Conservation (phyloP, 2,797 vertebrate genomes). For the Esox masquinongy region DNA sequence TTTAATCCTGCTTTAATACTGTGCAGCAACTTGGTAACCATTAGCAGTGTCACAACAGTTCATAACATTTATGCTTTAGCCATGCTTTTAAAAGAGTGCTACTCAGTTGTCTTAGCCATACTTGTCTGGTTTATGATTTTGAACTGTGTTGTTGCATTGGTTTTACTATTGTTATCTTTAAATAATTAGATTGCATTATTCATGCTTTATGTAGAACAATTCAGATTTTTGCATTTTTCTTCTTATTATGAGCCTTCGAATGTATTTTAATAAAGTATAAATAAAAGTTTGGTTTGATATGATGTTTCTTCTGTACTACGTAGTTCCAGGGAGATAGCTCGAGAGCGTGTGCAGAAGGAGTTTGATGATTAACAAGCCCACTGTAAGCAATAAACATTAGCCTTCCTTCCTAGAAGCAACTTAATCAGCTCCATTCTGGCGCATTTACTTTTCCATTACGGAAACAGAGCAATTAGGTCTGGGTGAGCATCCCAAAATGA, state of each 20-base stretch:
- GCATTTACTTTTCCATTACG: background rate
- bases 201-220: too few relatives aligned
- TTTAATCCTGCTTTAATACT: background rate
- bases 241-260: too few relatives aligned
- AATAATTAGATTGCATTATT: too few relatives aligned
- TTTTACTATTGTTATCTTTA: too few relatives aligned
- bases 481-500: background rate
- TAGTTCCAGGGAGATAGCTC: background rate
- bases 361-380: background rate
- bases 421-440: slow-evolving; percentile 1
- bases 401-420: background rate
- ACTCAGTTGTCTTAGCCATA: too few relatives aligned
- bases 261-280: too few relatives aligned
- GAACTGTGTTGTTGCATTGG: too few relatives aligned
- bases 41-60: background rate
- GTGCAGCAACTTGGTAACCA: background rate
- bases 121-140: too few relatives aligned
- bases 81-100: too few relatives aligned
- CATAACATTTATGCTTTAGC: background rate
- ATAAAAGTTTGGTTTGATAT: too few relatives aligned
- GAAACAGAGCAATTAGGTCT: background rate
- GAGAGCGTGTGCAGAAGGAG: background rate
- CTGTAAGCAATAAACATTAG: background rate
- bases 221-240: too few relatives aligned
- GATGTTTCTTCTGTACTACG: background rate